Conservation (phyloP, 1,140 invertebrate species). For the Pristionchus pacificus region DNA sequence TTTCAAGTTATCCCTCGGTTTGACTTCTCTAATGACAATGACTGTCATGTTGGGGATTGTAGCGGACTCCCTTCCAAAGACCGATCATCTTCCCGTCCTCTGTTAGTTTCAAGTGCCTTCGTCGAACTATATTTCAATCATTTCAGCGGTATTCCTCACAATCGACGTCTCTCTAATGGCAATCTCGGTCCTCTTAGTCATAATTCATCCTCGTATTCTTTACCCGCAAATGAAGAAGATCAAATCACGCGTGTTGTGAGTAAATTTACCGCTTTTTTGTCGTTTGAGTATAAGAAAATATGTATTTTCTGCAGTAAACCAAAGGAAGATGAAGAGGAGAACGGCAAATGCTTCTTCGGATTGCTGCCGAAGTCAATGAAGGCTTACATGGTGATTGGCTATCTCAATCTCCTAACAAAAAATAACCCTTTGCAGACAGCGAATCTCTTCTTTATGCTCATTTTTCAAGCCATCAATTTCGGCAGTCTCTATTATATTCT, state of each 20-base stretch:
- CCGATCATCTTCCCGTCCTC: background rate
- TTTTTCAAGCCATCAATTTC: background rate
- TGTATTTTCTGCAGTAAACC: background rate
- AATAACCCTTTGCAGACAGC: background rate
- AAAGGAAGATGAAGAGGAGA: background rate
- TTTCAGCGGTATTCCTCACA: background rate
- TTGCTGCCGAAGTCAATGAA: background rate
- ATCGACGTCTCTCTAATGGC: background rate
- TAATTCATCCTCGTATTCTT: background rate
- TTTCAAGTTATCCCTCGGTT: background rate
- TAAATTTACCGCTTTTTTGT: background rate
- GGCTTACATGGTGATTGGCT: background rate
- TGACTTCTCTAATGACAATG: constrained; percentile 1
- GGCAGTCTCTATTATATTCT: background rate
- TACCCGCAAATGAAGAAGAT: background rate
- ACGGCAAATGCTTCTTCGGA: background rate
- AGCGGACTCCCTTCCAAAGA: background rate
- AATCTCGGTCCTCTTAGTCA: background rate
- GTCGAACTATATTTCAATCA: background rate
- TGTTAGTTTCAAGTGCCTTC: background rate
- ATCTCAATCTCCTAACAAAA: background rate
- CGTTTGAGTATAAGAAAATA: background rate
- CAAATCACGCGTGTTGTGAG: background rate
- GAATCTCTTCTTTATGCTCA: too few relatives aligned
- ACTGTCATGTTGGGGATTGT: background rate